These are phyloP conservation scores for Achatina immaculata DNA, from an alignment of 1,140 invertebrate species.

Conservation along the genomic window DNA sequence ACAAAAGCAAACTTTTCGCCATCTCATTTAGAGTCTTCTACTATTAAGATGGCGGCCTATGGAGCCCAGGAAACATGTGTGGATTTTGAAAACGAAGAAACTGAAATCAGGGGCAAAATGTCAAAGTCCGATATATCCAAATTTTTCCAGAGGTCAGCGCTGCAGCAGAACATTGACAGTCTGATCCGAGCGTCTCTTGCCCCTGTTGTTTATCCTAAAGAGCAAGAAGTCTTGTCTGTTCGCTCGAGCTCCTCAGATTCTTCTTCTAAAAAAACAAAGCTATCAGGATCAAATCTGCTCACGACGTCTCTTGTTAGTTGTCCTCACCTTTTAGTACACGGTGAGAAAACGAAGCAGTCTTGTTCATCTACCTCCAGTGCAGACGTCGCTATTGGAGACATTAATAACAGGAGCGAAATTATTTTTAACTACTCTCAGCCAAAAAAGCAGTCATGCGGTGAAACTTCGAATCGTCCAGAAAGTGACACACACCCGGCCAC, in stretches of 20 bases:
- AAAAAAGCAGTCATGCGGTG: too few species aligned
- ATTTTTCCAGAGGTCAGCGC: not conserved
- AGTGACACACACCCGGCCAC: too few species aligned
- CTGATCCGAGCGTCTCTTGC: constrained; percentile 2
- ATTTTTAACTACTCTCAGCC: too few species aligned
- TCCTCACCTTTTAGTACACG: not conserved
- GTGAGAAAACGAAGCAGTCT: not conserved
- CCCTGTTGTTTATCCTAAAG: not conserved
- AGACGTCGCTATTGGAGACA: too few species aligned
- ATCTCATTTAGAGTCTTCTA: not conserved
- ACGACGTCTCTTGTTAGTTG: not conserved
- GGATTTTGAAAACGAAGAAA: not conserved
- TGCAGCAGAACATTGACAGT: constrained; percentile 21
- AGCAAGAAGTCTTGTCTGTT: not conserved
- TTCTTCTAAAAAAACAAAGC: not conserved
- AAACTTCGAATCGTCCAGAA: too few species aligned
- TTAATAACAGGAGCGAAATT: too few species aligned
- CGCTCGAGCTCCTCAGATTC: not conserved
- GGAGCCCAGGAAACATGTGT: not conserved
- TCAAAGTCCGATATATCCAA: not conserved
- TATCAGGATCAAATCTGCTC: not conserved
- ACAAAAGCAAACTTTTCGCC: not conserved
- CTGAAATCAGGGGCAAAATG: not conserved
- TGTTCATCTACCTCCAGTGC: too few species aligned
- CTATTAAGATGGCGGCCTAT: not conserved